Evolutionary conservation across 2,113 vertebrate genomes (phyloP), one percentile per base, ranked within the genome.

Genomic region (Carollia perspicillata): DNA sequence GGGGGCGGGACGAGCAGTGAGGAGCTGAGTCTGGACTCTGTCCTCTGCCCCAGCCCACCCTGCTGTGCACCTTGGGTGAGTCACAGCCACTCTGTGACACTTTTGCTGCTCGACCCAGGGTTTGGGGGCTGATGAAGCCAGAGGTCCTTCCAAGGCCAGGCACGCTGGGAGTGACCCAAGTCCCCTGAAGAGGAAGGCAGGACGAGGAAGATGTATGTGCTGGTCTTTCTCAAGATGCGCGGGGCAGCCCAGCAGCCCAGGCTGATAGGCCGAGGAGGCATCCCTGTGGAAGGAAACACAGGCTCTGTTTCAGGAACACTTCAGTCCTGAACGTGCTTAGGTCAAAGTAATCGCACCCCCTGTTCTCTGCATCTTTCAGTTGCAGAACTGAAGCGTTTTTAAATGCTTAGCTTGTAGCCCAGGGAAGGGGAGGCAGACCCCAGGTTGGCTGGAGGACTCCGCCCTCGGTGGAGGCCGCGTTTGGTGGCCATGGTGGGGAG

Each of bases 371-470:
- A 68, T 95, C 96, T 96, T 97, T 97, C 95, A 97, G 98, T 93
- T 97, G 97, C 93, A 97, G 97, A 98, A 69, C 78, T 95, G 96
- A 98, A 97, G 98, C 98, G 97, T 89, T 96, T 97, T 14, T 74
- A 97, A 97, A 97, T 72, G 97, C 97, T 97, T 97, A 95, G 97
- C 97, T 92, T 96, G 94, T 85, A 84, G 98, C 96, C 95, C 92
- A 75, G 63, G 95, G 98, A 97, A 97, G 90, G 97, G 95, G 90
- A 97, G 97, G 87, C 95, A 42, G 77, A 51, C 30, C 77, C 95
- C 63, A 35, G 75, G 94, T 0, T 93, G 96, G 96, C 95, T 95
- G 84, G 91, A 74, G 96, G 95, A 96, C 97, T 96, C 87, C 84
- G 72, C 87, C 97, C 95, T 97, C 97, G 91, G 96, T 95, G 79